Base-by-base conservation (phyloP, 2,113 vertebrate genomes). In the Chloropsis cyanopogon region DNA sequence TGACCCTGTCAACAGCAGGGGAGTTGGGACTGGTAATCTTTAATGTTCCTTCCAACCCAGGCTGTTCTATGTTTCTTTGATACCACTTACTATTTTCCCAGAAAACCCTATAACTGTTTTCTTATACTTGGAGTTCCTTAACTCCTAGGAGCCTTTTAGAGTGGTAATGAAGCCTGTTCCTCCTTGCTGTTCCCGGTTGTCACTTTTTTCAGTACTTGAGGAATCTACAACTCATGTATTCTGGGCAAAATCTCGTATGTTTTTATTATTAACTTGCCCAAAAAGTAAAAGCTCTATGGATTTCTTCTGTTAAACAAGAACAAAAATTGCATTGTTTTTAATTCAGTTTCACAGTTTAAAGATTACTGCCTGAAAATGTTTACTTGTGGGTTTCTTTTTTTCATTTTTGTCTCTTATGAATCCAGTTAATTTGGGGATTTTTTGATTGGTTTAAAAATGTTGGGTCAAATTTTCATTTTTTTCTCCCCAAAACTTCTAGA, bases 401-500 rank as follows among this genome's bases (percentile, higher is more conserved):
- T 7, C 0, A 5, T 28, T 33, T 46, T 39, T 59, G 4, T 44
- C 39, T 46, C 10, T 29, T 50, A n/a, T 4, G 3, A 19, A 37
- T 66, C 2, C 7, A 60, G 12, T 9, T 21, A 46, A 0, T 25
- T 75, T 37, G 8, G 24, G 31, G 16, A 63, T 31, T 39, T 93
- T 37, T 73, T 16, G 4, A 4, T 4, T 47, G 1, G 2, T 69
- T 71, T 46, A 64, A 68, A 46, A 29, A 47, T 1, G 0, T 53
- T 66, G 56, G 9, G 23, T 17, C 15, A 88, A 53, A 7, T 22
- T 80, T 83, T 71, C 3, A 1, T 29, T 3, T 14, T 42, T 39
- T 15, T 11, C 0, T 6, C 5, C 2, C 3, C 1, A 5, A 10
- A 4, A 9, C 3, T 7, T 41, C 26, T 44, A 17, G 23, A 60